A percentile compares a stretch with the other conserved stretches of the same genome.
Evolutionary conservation across 2,797 vertebrate species (phyloP).

Genomic region (Adrianichthys oophorus): DNA sequence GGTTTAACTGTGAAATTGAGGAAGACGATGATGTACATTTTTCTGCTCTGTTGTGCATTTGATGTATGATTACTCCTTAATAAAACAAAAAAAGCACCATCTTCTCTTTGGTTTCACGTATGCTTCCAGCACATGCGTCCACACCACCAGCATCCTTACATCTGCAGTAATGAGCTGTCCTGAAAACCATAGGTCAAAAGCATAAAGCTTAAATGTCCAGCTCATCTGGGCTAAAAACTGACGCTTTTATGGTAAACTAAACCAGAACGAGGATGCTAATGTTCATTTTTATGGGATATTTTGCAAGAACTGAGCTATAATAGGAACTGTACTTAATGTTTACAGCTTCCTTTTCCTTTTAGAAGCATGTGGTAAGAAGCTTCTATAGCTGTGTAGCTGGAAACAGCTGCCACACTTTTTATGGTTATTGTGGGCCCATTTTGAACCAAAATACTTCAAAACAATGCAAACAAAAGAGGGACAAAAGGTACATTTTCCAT

Average conservation of each 20-base stretch:
- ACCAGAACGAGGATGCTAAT: conserved; percentile 2
- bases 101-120: conserved; percentile 1
- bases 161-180: background rate
- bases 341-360: conserved; percentile 54
- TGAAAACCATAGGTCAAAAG: background rate
- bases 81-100: conserved; percentile 1
- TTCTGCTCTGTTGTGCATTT: conserved; percentile 8
- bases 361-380: conserved; percentile 4
- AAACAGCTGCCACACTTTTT: conserved; percentile 14
- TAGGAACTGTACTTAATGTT: conserved; percentile 35
- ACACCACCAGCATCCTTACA: conserved; percentile 21
- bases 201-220: background rate
- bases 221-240: background rate
- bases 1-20: conserved; percentile 25
- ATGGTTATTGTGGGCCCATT: conserved; percentile 8
- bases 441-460: conserved; percentile 2
- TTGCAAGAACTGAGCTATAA: conserved; percentile 23
- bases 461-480: background rate
- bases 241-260: background rate
- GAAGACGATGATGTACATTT: conserved; percentile 61
- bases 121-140: background rate
- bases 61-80: conserved; percentile 6
- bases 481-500: background rate
- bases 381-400: conserved; percentile 3
- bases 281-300: conserved; percentile 20